Evolutionary conservation across 2,113 vertebrate genomes (phyloP).

Genomic region (Trichomycterus rosablanca): DNA sequence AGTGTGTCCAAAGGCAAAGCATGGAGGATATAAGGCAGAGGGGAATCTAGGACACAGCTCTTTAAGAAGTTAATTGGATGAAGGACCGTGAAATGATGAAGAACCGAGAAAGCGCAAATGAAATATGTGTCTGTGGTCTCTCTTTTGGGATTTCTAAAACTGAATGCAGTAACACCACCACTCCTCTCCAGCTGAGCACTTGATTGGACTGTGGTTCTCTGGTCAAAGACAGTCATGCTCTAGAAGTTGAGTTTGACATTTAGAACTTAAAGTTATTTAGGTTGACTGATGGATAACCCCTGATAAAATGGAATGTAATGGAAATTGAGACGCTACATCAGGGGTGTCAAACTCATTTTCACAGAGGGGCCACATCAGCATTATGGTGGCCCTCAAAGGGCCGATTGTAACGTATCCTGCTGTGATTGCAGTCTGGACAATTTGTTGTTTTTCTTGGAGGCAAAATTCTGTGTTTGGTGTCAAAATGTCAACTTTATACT

Average conservation of each 20-base stretch:
- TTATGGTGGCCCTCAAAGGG: no score
- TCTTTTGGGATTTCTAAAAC: slow-evolving; percentile 4
- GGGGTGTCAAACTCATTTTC: no score
- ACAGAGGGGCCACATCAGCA: no score
- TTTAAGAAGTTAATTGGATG: slow-evolving; percentile 24
- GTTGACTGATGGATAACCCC: not conserved
- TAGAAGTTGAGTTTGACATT: not conserved
- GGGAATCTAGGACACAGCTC: slow-evolving; percentile 10
- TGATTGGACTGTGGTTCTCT: slow-evolving; percentile 20
- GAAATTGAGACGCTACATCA: not conserved
- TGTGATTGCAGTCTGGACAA: no score
- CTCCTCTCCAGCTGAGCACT: slow-evolving; percentile 9
- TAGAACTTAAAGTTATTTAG: not conserved
- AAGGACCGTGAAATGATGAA: slow-evolving; percentile 9
- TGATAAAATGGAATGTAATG: slow-evolving; percentile 7
- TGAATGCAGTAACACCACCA: slow-evolving; percentile 12
- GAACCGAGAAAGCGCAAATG: not conserved
- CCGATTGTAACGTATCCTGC: no score
- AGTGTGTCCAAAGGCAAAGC: slow-evolving; percentile 8
- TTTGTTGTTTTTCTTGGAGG: no score
- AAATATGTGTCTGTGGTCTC: not conserved
- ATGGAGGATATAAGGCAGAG: slow-evolving; percentile 24
- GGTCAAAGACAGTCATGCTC: slow-evolving; percentile 4
- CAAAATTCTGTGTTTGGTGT: no score
- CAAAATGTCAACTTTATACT: no score